Conservation (phyloP, 2,797 vertebrate genomes). For the Cynopterus sphinx region DNA sequence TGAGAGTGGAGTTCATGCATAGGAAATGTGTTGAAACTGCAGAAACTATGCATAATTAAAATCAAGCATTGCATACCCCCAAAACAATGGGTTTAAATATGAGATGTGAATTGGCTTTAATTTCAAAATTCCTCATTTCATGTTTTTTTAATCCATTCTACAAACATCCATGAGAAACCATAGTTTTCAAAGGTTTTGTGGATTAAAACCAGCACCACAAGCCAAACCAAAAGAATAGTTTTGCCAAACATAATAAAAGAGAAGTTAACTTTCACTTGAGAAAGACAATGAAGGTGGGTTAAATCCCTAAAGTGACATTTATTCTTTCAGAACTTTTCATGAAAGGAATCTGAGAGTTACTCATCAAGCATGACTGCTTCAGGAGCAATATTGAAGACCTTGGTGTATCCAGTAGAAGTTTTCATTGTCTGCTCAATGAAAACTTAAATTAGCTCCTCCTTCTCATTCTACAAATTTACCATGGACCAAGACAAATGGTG, state of each 20-base stretch:
- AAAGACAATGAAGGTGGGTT: background rate
- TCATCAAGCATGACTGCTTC: background rate
- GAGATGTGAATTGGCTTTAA: conserved; percentile 16
- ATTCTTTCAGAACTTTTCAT: background rate
- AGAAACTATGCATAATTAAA: conserved; percentile 73
- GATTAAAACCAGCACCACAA: conserved; percentile 31
- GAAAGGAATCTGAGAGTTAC: background rate
- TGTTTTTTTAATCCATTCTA: background rate
- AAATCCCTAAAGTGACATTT: background rate
- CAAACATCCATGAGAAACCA: conserved; percentile 55
- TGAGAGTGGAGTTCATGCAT: conserved; percentile 60
- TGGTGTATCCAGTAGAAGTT: background rate
- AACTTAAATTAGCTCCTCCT: background rate
- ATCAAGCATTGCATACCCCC: conserved; percentile 39
- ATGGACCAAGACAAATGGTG: background rate
- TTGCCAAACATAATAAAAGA: conserved; percentile 13
- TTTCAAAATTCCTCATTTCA: conserved; percentile 49
- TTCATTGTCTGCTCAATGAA: background rate
- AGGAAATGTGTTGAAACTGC: conserved; percentile 70
- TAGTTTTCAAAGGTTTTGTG: conserved; percentile 28
- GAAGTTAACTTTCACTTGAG: conserved; percentile 30
- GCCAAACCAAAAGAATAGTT: conserved; percentile 25
- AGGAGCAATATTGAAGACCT: background rate
- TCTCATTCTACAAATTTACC: background rate
- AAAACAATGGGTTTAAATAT: conserved; percentile 45